Conservation (phyloP, 2,888 invertebrate species). For the Apoda limacodes region DNA sequence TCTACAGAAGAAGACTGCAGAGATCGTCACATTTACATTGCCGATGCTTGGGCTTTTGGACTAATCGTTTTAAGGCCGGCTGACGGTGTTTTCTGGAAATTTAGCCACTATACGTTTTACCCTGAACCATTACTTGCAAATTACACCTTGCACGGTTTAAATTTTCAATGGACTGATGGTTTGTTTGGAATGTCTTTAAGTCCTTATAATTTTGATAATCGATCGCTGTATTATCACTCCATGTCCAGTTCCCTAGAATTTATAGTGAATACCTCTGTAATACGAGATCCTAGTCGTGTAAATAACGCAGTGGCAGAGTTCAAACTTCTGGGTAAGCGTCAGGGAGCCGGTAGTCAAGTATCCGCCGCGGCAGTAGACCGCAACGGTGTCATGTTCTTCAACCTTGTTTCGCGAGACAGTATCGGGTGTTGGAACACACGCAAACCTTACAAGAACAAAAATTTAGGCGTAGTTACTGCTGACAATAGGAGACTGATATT, state of each 20-base stretch:
- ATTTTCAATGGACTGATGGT: constrained; percentile 86
- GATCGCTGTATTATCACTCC: constrained; percentile 81
- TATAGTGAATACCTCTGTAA: constrained; percentile 75
- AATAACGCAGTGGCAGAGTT: constrained; percentile 48
- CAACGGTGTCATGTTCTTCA: constrained; percentile 83
- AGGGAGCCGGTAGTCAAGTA: constrained; percentile 76
- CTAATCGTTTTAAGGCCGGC: constrained; percentile 72
- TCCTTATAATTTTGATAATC: constrained; percentile 67
- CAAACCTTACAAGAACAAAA: constrained; percentile 76
- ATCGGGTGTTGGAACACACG: constrained; percentile 87
- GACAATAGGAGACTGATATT: constrained; percentile 76
- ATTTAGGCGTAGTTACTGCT: constrained; percentile 74
- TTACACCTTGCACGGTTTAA: constrained; percentile 80
- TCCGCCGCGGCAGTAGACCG: constrained; percentile 81
- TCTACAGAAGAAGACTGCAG: constrained; percentile 71
- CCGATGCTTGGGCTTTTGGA: constrained; percentile 77
- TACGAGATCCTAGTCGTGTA: constrained; percentile 72
- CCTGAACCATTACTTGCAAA: constrained; percentile 80
- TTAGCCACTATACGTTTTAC: constrained; percentile 76
- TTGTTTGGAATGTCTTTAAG: constrained; percentile 81
- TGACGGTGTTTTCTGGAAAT: constrained; percentile 73
- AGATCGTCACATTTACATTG: constrained; percentile 74
- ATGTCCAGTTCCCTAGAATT: constrained; percentile 87
- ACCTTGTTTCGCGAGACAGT: constrained; percentile 81
- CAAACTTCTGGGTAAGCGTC: constrained; percentile 55